These are phyloP conservation scores for Campopleginae sp. DNA, from an alignment of 2,888 invertebrate species.

Conservation along the genomic window DNA sequence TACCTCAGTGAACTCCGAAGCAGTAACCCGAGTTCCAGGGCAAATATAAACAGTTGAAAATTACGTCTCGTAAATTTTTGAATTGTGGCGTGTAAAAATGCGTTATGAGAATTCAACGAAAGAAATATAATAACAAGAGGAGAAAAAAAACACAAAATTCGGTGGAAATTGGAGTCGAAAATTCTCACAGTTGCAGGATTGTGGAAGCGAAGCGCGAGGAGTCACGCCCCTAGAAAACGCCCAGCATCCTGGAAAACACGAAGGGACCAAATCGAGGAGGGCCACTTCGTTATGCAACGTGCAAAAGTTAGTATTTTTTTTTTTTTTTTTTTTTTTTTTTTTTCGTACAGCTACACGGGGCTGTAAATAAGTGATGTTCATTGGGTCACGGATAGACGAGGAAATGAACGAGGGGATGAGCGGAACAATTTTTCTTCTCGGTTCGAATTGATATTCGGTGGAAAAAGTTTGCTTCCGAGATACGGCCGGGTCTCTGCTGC, in stretches of 20 bases:
- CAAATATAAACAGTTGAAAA: conserved; percentile 5
- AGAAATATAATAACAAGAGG: conserved; percentile 8
- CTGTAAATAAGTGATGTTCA: conserved; percentile 77
- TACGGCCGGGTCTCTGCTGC: conserved; percentile 1
- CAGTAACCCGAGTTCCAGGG: not conserved
- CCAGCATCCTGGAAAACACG: conserved; percentile 12
- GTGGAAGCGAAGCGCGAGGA: not conserved
- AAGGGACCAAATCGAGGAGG: conserved; percentile 1
- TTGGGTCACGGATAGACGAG: conserved; percentile 63
- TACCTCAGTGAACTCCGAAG: not conserved
- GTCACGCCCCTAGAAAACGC: conserved; percentile 10
- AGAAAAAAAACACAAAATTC: conserved; percentile 17
- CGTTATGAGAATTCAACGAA: conserved; percentile 5
- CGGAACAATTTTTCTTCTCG: not conserved
- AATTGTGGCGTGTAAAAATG: not conserved
- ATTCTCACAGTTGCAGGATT: conserved; percentile 29
- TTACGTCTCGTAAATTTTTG: not conserved
- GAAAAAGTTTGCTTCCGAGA: conserved; percentile 18
- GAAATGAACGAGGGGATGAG: conserved; percentile 15
- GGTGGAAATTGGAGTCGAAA: conserved; percentile 23
- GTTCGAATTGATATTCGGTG: not conserved
- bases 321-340: conserved; percentile 5
- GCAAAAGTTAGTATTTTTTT: conserved; percentile 27
- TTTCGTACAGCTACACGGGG: conserved; percentile 22
- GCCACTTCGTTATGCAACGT: conserved; percentile 18